Evolutionary conservation across 2,888 invertebrate species (phyloP).

Genomic region (Eupithecia insigniata): DNA sequence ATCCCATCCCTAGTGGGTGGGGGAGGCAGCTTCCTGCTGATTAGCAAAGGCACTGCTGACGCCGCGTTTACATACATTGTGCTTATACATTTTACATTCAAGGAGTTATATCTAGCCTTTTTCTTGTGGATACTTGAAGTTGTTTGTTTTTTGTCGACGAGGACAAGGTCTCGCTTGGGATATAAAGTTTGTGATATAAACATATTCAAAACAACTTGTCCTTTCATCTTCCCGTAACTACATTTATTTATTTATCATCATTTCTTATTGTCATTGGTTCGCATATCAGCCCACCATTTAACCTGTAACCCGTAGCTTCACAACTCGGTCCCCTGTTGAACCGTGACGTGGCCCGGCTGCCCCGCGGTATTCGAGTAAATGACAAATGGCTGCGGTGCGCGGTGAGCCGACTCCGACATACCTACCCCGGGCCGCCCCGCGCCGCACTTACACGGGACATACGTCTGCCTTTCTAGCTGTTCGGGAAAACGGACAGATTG

Average conservation of each 20-base stretch:
- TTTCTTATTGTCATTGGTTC: not conserved
- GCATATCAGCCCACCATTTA: not conserved
- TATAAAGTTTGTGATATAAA: too few species aligned
- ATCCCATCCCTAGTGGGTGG: constrained; percentile 47
- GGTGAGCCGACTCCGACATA: not conserved
- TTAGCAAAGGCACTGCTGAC: constrained; percentile 63
- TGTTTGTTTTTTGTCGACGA: too few species aligned
- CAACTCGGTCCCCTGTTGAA: not conserved
- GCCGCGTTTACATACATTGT: constrained; percentile 45
- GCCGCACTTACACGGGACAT: not conserved
- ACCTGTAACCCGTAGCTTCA: not conserved
- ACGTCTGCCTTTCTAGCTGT: not conserved
- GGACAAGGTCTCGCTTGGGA: not conserved
- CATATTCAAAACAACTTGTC: too few species aligned
- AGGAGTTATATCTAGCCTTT: not conserved
- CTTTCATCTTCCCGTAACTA: not conserved
- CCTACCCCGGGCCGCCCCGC: not conserved
- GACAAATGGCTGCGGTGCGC: constrained; percentile 18
- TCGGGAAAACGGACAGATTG: not conserved
- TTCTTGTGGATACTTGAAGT: not conserved
- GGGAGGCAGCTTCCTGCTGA: constrained; percentile 65
- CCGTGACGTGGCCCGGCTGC: not conserved
- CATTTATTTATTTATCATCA: not conserved
- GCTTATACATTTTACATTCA: constrained; percentile 14
- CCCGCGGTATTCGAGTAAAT: constrained; percentile 16